Base-by-base conservation (phyloP, 2,113 vertebrate species). In the Gopherus evgoodei region DNA sequence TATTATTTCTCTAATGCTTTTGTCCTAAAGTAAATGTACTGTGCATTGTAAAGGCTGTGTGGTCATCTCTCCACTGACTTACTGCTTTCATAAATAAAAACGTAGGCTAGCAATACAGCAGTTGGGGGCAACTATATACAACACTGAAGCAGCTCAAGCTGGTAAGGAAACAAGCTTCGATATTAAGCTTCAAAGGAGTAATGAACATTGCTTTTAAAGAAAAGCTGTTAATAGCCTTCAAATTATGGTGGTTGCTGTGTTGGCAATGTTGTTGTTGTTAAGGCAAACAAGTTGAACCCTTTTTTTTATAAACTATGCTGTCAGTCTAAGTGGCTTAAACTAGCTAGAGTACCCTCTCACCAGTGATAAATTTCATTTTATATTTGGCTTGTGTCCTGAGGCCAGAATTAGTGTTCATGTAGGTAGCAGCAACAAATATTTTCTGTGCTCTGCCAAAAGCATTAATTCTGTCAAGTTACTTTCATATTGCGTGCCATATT, bases 371-470 rank as follows among this genome's bases (percentile, higher is more conserved):
- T 89, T 57, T 21, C 22, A 5, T 85, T 88, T 88, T 76, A 38
- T 86, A 90, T 90, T 79, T n/a, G 3, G 8, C 65, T 69, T 89
- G 85, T 76, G 31, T 59, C 87, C 79, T 14, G 90, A 86, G 85
- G 90, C 65, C 90, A 89, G 8, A 85, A 54, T 94, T 50, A 27
- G 82, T 79, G 54, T 47, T 90, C 13, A 8, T 84, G 83, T 44
- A 50, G 88, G 82, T 3, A 80, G 90, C 47, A 93, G 79, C 59
- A 84, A 81, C 65, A n/a, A 17, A n/a, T n/a, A 38, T 69, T 78
- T 88, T 72, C 75, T 11, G 57, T 35, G 86, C 24, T 84, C 94
- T 82, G 14, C 35, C 80, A 95, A 88, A 86, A 93, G 87, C 19
- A 82, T 84, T 79, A 13, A 56, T n/a, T 86, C 21, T 13, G 38